phyloP scores from a whole-genome alignment of 2,888 invertebrate genomes.

The Meloe dianella region DNA sequence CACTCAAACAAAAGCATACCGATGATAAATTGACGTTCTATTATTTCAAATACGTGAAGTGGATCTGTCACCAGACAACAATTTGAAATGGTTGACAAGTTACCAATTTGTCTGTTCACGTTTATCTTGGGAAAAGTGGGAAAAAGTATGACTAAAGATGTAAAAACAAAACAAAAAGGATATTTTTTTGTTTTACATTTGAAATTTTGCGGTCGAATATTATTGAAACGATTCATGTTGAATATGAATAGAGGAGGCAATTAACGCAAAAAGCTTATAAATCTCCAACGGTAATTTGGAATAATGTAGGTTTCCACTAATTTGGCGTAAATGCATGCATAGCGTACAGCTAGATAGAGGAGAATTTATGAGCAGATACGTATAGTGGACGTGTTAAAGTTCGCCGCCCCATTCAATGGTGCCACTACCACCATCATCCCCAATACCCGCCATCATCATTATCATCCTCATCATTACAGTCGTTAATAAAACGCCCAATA shows the following conservation, averaged over 20 bases:
- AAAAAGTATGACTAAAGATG: background rate
- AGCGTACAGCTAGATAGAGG: constrained; percentile 43
- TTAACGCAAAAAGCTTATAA: constrained; percentile 40
- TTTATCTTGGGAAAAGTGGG: background rate
- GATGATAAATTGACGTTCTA: constrained; percentile 32
- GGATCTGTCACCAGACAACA: constrained; percentile 13
- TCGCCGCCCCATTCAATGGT: background rate
- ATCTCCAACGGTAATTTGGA: constrained; percentile 46
- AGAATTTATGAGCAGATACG: constrained; percentile 50
- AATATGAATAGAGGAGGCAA: constrained; percentile 23
- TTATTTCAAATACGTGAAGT: constrained; percentile 30
- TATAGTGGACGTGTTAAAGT: constrained; percentile 33
- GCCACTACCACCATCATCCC: background rate
- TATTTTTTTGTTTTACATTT: background rate
- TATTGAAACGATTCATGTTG: constrained; percentile 27
- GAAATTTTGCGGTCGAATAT: background rate
- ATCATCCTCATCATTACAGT: background rate
- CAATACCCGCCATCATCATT: background rate
- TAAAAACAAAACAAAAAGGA: background rate
- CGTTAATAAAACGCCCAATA: background rate
- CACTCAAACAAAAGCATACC: constrained; percentile 16
- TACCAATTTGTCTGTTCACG: constrained; percentile 11
- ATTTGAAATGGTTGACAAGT: constrained; percentile 14
- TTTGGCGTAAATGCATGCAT: constrained; percentile 50
- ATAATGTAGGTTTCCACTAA: constrained; percentile 49